Base-by-base conservation (phyloP, 1,140 invertebrate genomes). In the Magallana angulata region DNA sequence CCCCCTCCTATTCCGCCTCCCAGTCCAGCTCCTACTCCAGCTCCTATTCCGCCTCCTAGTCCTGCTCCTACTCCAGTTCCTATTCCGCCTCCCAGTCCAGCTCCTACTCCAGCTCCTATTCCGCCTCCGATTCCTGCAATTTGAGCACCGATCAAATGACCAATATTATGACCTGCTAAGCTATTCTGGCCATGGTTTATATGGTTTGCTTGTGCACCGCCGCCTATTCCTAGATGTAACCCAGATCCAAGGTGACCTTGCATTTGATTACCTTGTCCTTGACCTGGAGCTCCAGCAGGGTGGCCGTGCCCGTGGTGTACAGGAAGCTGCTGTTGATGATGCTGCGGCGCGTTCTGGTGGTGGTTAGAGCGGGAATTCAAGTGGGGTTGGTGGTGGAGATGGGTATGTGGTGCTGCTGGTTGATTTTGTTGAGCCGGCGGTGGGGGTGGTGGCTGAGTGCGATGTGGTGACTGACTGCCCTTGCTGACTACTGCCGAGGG, bases 401-500 rank as follows among this genome's bases (percentile, higher is more conserved):
- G 14, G 62, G 14, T 64, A 5, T 64, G 62, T 14, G 18, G 14
- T 64, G 7, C 18, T 64, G 14, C 18, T 64, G 14, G 14, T 7
- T 14, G 62, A 64, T 18, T 2, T 3, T 2, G 14, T 18, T 64
- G 14, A 16, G 18, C 62, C 18, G 62, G 62, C 14, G 18, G 14
- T 14, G 14, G 14, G 14, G 18, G 62, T 14, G 14, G 18, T 64
- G 62, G 14, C 62, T 9, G 76, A 12, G 9, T 9, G 14, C 18
- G 81, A 48, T 57, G 16, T 14, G 12, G 36, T 18, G 14, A n/a
- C 9, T 30, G 57, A 24, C 1, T 9, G 5, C 82, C 82, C 36
- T 62, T 84, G 59, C 60, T 84, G n/a, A 84, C 56, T 4, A 84
- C 60, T 2, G 82, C 36, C 30, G 82, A 84, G 11, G 82, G 16